Base-by-base conservation (phyloP, 2,888 invertebrate genomes). In the Pteria penguin region DNA sequence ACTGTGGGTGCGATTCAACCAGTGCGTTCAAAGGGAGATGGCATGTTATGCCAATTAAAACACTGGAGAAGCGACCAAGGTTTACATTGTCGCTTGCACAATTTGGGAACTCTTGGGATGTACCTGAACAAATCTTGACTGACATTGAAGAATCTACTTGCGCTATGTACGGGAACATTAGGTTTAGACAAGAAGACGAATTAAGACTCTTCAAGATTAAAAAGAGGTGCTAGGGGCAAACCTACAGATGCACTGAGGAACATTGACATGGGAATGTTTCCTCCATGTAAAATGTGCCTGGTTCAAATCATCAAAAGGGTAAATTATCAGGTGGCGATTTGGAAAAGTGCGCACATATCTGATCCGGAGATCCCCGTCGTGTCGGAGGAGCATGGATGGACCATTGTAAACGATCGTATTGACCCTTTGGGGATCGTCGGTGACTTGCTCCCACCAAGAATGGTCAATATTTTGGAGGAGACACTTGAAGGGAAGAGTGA, bases 21-120 rank as follows among this genome's bases (percentile, higher is more conserved):
- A 77, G 80, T 60, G 75, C 74, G 4, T 75, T 76, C 36, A 75
- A 69, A 29, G 75, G 75, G 26, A 72, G 57, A 26, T 63, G 78
- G 1, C 70, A 75, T 45, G 62, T 66, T 22, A 67, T 11, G n/a
- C 71, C 71, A 31, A 57, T 74, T 31, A 75, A 57, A 27, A 54
- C 45, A 8, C 36, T 67, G 4, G 29, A 68, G 45, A 60, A 72
- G 58, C 32, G n/a, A 24, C 27, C 62, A 11, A 32, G 29, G 52
- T 73, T 60, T 65, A 26, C 24, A 60, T 1, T 4, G 18, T 4
- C 65, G n/a, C 33, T 73, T 14, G 63, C 65, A n/a, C 11, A 27
- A 24, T 32, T 77, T 5, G 73, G 73, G 24, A 60, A 74, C 27
- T 14, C 61, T 36, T 77, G 70, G 70, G 33, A 70, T 26, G 70